Base-by-base conservation (phyloP, 1,140 invertebrate genomes). In the Drosophila arizonae region DNA sequence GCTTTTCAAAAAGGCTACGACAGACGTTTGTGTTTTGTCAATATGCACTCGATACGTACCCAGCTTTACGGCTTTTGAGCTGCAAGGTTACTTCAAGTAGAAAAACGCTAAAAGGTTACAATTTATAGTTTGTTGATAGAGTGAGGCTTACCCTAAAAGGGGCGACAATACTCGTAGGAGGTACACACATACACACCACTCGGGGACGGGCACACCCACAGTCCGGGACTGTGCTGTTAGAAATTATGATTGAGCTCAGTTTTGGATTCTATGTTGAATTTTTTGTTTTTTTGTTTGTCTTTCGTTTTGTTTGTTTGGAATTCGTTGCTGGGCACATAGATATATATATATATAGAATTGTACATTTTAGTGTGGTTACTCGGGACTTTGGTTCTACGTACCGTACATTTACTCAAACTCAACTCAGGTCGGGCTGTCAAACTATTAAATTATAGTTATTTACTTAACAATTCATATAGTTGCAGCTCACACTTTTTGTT, bases 71-170 rank as follows among this genome's bases (percentile, higher is more conserved):
- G 33, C 55, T 71, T 64, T 51, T 62, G 63, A 77, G 70, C 82
- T 76, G 82, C 72, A 77, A 85, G 87, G 51, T 78, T 71, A 79
- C 80, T 79, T 82, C 76, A 76, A 79, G 72, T 69, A 62, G 67
- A 82, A 74, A 74, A 82, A 81, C 74, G 79, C 79, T 81, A 81
- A 64, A 26, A 52, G 64, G 72, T 79, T 69, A 84, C 80, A 82
- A 68, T 68, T 68, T 61, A 68, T 21, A 73, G 33, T 61, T 63
- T 45, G 9, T 30, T 33, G 24, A 68, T 57, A 52, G 57, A 72
- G 66, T 68, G 63, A 81, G 71, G 82, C 82, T 86, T 86, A 86
- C 82, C 82, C 82, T 81, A 71, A 77, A 63, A n/a, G 78, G 78
- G 75, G 71, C 76, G 60, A 70, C 17, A 70, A 64, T 51, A 64